Percentiles rank a stretch among this genome's conserved stretches.
Evolutionary conservation across 2,113 vertebrate genomes (phyloP).

Genomic region (Rhynchopsitta pachyrhyncha): DNA sequence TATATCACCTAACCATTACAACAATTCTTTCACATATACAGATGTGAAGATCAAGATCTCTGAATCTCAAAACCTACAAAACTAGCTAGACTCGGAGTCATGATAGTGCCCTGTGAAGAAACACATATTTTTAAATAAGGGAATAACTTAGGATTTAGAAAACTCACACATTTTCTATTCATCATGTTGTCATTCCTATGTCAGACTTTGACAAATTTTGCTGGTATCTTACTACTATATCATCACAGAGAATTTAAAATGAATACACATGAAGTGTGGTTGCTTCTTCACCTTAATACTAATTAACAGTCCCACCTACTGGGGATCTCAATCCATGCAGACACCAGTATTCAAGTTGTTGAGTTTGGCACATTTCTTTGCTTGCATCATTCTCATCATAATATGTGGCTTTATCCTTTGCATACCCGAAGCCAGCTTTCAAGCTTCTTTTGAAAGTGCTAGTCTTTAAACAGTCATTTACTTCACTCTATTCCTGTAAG

Average conservation of each 20-base stretch:
- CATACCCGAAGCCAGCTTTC: background rate
- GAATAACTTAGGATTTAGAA: background rate
- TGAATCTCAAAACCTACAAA: background rate
- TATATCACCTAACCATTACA: background rate
- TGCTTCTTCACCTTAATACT: background rate
- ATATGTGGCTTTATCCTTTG: background rate
- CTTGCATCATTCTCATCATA: background rate
- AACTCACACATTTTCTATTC: constrained; percentile 11
- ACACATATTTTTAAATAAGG: background rate
- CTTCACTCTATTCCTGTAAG: background rate
- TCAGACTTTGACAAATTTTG: constrained; percentile 4
- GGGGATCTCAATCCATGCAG: background rate
- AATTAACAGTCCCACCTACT: background rate
- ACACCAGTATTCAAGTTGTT: background rate
- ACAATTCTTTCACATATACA: background rate
- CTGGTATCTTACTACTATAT: background rate
- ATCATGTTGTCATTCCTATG: constrained; percentile 14
- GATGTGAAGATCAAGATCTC: background rate
- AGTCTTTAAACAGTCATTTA: background rate
- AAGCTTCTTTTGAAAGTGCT: background rate
- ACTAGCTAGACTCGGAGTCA: background rate
- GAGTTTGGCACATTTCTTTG: background rate
- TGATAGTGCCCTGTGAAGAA: background rate
- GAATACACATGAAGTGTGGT: background rate
- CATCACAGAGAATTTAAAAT: constrained; percentile 15